These are phyloP conservation scores for Cheilosia grossa DNA, from an alignment of 2,888 invertebrate genomes.

Conservation along the genomic window DNA sequence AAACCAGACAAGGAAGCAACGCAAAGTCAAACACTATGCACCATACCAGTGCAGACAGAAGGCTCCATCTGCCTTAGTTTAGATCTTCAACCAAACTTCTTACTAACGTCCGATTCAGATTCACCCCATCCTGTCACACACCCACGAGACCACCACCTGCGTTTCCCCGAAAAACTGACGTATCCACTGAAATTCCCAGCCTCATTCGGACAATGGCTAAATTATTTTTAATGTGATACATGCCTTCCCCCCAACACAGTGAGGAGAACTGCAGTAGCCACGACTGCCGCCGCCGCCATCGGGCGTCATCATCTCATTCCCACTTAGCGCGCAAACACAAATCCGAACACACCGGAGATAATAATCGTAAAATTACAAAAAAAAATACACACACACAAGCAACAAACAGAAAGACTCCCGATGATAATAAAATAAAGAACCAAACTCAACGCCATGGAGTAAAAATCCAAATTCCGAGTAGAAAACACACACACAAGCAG, in stretches of 20 bases:
- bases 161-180: too few species aligned
- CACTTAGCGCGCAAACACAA: conserved; percentile 63
- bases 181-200: too few species aligned
- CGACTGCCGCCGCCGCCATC: conserved; percentile 49
- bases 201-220: background rate
- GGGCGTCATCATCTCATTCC: conserved; percentile 65
- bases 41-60: too few species aligned
- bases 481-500: conserved; percentile 12
- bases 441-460: conserved; percentile 54
- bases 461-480: conserved; percentile 55
- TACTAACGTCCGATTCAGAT: too few species aligned
- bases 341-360: conserved; percentile 66
- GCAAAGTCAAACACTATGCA: too few species aligned
- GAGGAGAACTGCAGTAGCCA: background rate
- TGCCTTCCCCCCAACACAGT: background rate
- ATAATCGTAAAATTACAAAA: conserved; percentile 62
- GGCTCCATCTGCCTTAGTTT: too few species aligned
- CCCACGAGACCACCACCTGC: too few species aligned
- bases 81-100: too few species aligned
- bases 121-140: too few species aligned
- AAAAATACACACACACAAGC: conserved; percentile 12
- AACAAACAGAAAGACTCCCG: conserved; percentile 33
- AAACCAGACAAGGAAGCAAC: too few species aligned
- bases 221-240: conserved; percentile 44
- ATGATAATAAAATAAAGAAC: conserved; percentile 66